phyloP scores from a whole-genome alignment of 2,797 vertebrate genomes.

The Staurois parvus region DNA sequence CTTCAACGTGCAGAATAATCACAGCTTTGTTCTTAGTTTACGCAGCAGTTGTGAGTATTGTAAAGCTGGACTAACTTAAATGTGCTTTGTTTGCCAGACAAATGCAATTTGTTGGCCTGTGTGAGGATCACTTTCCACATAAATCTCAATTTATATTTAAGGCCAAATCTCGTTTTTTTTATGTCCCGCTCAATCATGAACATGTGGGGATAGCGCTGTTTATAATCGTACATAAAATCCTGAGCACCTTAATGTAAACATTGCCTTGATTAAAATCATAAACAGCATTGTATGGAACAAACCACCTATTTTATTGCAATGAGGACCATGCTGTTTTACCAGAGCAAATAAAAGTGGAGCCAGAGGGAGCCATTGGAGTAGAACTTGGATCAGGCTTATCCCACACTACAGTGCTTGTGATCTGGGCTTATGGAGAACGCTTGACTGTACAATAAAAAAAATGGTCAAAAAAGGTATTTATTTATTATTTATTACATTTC shows the following conservation, averaged over 20 bases:
- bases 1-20: not conserved
- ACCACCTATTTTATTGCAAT: slow-evolving; percentile 47
- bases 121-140: slow-evolving; percentile 50
- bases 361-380: slow-evolving; percentile 8
- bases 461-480: not conserved
- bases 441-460: not conserved
- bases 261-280: slow-evolving; percentile 59
- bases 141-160: slow-evolving; percentile 42
- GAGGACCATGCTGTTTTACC: slow-evolving; percentile 48
- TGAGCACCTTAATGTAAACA: slow-evolving; percentile 50
- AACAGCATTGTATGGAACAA: slow-evolving; percentile 53
- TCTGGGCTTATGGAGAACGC: too few species aligned
- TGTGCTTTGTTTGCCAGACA: slow-evolving; percentile 38
- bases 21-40: slow-evolving; percentile 10
- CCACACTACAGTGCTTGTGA: not conserved
- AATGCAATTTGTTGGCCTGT: slow-evolving; percentile 47
- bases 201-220: slow-evolving; percentile 48
- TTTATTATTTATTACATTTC: too few species aligned
- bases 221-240: slow-evolving; percentile 46
- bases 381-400: not conserved
- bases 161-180: slow-evolving; percentile 14
- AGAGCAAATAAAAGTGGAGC: slow-evolving; percentile 36
- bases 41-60: slow-evolving; percentile 16
- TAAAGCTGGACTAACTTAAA: slow-evolving; percentile 25
- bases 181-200: slow-evolving; percentile 28